Base-by-base conservation (phyloP, 2,113 vertebrate species). In the Pongo abelii region DNA sequence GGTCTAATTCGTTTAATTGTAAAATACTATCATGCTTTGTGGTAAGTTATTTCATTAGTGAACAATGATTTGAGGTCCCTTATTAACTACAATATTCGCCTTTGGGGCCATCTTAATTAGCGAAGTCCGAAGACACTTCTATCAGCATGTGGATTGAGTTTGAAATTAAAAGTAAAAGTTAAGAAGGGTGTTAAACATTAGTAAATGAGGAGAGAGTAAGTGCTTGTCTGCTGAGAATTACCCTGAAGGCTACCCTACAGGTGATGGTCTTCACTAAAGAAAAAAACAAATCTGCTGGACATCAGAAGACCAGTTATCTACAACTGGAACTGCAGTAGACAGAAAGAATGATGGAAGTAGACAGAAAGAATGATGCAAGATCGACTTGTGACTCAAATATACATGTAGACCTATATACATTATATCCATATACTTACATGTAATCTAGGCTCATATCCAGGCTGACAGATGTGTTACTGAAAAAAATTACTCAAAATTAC, bases 11-110 rank as follows among this genome's bases (percentile, higher is more conserved):
- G 4, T 18, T 67, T 95, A 92, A 74, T 77, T 89, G 14, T 77
- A 93, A 77, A 95, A 96, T 64, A 79, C 64, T 59, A 96, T 88
- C 46, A 40, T 55, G 78, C 46, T 97, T 96, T 52, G 50, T 27
- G 93, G 43, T 8, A 95, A 84, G 46, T n/a, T 93, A n/a, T 96
- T 97, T 98, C 94, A 98, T 98, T 97, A 98, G 96, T 97, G 92
- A 98, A 95, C 59, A 90, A 83, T 97, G 87, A 91, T 98, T 94
- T 75, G 43, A 97, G 69, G 22, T 83, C 77, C 74, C n/a, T 96
- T 84, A 80, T 97, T 97, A 97, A 93, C 64, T 87, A 95, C 20
- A 96, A 75, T 70, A 91, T 84, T 87, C 27, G 46, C 57, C 64
- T 94, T 95, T 81, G 55, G 48, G 30, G 8, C 43, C 78, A 67